phyloP scores from a whole-genome alignment of 2,113 vertebrate genomes.

The Xenus cinereus region DNA sequence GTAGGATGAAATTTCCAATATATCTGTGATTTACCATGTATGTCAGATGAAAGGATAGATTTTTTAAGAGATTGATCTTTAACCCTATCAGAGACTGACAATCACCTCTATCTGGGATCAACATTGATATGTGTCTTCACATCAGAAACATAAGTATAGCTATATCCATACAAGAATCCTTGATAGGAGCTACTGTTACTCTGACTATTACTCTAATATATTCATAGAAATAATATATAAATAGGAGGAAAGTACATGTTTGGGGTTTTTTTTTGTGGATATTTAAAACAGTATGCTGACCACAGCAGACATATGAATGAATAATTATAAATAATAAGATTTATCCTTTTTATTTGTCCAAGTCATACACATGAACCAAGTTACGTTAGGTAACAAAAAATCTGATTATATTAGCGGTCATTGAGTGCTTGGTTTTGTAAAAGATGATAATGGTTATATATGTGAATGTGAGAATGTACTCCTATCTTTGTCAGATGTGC shows the following conservation, averaged over 20 bases:
- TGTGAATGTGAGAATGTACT: background rate
- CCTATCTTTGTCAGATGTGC: background rate
- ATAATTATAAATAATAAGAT: background rate
- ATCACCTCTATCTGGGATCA: background rate
- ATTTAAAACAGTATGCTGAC: background rate
- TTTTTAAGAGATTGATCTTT: background rate
- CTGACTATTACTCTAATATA: background rate
- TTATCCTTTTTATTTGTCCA: background rate
- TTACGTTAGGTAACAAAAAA: background rate
- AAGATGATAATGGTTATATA: background rate
- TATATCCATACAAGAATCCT: background rate
- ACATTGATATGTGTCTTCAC: background rate
- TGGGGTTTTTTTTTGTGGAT: background rate
- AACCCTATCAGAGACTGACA: background rate
- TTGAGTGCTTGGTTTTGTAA: background rate
- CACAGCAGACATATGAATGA: background rate
- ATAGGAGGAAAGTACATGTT: background rate
- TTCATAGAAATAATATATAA: background rate
- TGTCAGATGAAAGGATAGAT: background rate
- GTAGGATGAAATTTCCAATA: background rate
- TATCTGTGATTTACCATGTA: background rate
- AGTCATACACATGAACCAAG: background rate
- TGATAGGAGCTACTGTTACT: background rate
- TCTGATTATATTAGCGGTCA: background rate
- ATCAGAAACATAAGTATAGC: background rate